Conservation (phyloP, 2,888 invertebrate genomes). For the Smittia aterrima region DNA sequence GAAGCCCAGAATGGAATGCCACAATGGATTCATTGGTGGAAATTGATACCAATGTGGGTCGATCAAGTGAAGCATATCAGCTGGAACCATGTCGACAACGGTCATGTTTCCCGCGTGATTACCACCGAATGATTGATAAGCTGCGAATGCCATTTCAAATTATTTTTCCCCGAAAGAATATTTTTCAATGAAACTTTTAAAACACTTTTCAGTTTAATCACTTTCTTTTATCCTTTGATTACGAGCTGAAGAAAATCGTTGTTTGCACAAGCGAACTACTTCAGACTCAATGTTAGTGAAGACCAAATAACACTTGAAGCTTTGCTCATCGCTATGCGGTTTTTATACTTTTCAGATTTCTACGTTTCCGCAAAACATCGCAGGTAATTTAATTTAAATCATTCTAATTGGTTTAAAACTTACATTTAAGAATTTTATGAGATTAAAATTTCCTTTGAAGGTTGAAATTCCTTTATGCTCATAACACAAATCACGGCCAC, state of each 20-base stretch:
- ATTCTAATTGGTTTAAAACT: too few species aligned
- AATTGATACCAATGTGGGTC: slow-evolving; percentile 59
- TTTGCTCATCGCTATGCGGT: too few species aligned
- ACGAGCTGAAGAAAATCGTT: slow-evolving; percentile 37
- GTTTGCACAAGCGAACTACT: slow-evolving; percentile 29
- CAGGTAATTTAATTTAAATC: too few species aligned
- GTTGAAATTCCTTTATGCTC: too few species aligned
- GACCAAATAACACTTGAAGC: slow-evolving; percentile 13
- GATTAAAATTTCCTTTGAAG: too few species aligned
- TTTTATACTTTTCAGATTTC: too few species aligned
- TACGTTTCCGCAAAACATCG: too few species aligned
- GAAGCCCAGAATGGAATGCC: slow-evolving; percentile 64
- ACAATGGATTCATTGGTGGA: slow-evolving; percentile 59
- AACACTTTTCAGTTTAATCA: neutral
- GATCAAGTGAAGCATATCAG: slow-evolving; percentile 68
- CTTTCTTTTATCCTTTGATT: neutral
- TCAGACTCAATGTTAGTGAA: slow-evolving; percentile 14
- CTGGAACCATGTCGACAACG: slow-evolving; percentile 66
- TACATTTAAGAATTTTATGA: too few species aligned
- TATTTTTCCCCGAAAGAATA: slow-evolving; percentile 6
- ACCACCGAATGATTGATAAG: slow-evolving; percentile 31
- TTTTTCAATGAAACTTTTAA: neutral
- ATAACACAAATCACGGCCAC: too few species aligned
- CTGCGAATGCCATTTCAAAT: slow-evolving; percentile 23
- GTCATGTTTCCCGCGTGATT: slow-evolving; percentile 57